A percentile compares a stretch with the other conserved stretches of the same genome.
These are phyloP conservation scores for Holothuria scabra DNA, from an alignment of 53 echinoderm and acorn worm species.

Conservation along the genomic window DNA sequence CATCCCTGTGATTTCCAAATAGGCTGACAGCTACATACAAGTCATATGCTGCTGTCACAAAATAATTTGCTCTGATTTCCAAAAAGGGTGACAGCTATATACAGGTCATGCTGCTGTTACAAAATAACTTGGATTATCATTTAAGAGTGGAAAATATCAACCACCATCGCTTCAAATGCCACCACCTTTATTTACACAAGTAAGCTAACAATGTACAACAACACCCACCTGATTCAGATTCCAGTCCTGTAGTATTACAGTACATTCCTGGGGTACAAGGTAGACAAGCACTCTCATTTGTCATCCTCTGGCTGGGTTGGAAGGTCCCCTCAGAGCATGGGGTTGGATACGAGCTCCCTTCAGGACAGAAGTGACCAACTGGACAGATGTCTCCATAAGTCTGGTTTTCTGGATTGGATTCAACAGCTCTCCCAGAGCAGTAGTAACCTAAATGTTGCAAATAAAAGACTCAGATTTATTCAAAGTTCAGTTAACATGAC, in stretches of 20 bases:
- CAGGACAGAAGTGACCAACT: constrained; percentile 92
- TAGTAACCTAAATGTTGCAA: constrained; percentile 58
- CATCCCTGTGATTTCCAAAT: too few relatives aligned
- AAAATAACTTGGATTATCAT: too few relatives aligned
- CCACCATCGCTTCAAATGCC: too few relatives aligned
- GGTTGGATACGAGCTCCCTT: constrained; percentile 73
- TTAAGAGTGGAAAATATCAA: background rate
- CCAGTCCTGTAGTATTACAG: constrained; percentile 82
- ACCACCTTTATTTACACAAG: too few relatives aligned
- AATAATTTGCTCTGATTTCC: too few relatives aligned
- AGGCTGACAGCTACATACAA: too few relatives aligned
- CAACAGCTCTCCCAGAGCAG: constrained; percentile 75
- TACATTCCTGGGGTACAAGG: constrained; percentile 90
- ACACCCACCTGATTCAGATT: constrained; percentile 74
- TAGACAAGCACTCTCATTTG: constrained; percentile 87
- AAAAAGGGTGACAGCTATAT: too few relatives aligned
- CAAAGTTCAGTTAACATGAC: background rate
- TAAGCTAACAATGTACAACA: too few relatives aligned
- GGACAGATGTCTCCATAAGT: constrained; percentile 87
- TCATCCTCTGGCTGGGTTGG: constrained; percentile 85
- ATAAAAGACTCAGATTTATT: background rate
- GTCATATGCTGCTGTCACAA: too few relatives aligned
- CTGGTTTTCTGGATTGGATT: constrained; percentile 80
- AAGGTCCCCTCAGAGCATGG: constrained; percentile 79
- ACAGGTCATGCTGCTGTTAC: too few relatives aligned